Conservation (phyloP, 2,113 vertebrate genomes). For the Anarhynchus alexandrinus region DNA sequence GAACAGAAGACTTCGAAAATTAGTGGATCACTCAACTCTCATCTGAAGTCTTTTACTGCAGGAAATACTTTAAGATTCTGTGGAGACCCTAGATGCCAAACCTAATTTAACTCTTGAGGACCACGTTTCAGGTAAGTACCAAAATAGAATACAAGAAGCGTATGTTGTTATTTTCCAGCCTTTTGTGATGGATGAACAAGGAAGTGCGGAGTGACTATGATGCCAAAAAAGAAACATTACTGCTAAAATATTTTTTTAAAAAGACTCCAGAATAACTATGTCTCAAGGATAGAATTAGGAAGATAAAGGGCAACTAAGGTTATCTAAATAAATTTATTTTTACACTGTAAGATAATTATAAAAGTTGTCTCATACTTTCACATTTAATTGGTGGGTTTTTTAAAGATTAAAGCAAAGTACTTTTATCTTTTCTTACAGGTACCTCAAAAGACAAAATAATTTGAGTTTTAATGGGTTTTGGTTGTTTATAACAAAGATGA, state of each 20-base stretch:
- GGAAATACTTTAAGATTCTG: not conserved
- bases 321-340: not conserved
- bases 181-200: not conserved
- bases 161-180: not conserved
- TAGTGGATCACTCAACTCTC: not conserved
- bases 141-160: not conserved
- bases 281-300: not conserved
- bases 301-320: not conserved
- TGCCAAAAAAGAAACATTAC: not conserved
- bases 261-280: not conserved
- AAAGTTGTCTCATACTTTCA: not conserved
- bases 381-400: not conserved
- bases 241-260: not conserved
- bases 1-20: constrained; percentile 33
- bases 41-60: not conserved
- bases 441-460: not conserved
- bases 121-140: not conserved
- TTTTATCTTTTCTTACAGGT: not conserved
- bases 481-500: not conserved
- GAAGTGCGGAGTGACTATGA: not conserved
- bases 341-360: not conserved
- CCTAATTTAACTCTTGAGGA: not conserved
- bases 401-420: not conserved
- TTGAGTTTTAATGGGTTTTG: not conserved
- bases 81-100: not conserved